Evolutionary conservation across 2,113 vertebrate genomes (phyloP).

Genomic region (Tinamus guttatus): DNA sequence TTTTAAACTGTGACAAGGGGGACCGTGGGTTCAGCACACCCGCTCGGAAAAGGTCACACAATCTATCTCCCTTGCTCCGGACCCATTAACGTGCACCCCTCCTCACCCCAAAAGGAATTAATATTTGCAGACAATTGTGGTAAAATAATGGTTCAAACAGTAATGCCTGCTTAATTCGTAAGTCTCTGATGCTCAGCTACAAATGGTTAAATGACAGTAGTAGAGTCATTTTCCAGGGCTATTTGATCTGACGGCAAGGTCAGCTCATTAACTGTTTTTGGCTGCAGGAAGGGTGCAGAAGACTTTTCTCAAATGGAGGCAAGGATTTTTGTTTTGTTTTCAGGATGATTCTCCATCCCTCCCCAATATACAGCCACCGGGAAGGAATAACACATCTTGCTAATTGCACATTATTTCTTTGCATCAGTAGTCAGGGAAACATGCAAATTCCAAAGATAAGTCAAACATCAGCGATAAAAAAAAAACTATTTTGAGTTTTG

Average conservation of each 20-base stretch:
- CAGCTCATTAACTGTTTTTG: slow-evolving; percentile 66
- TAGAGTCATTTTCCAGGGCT: slow-evolving; percentile 66
- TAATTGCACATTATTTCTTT: background rate
- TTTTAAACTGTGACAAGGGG: slow-evolving; percentile 90
- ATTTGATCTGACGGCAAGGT: slow-evolving; percentile 59
- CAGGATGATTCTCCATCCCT: too few relatives aligned
- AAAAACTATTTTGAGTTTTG: background rate
- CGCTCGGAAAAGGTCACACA: slow-evolving; percentile 92
- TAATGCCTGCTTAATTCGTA: slow-evolving; percentile 81
- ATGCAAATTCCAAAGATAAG: background rate
- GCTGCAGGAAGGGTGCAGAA: slow-evolving; percentile 25
- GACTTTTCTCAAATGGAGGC: slow-evolving; percentile 26
- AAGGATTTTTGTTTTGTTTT: background rate
- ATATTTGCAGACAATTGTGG: slow-evolving; percentile 79
- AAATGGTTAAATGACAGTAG: slow-evolving; percentile 75
- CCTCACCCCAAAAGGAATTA: slow-evolving; percentile 79
- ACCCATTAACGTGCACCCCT: slow-evolving; percentile 90
- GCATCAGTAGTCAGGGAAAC: background rate
- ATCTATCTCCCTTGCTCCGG: slow-evolving; percentile 85
- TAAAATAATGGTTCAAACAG: slow-evolving; percentile 79
- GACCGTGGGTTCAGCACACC: slow-evolving; percentile 89
- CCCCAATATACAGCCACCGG: slow-evolving; percentile 17
- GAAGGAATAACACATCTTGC: background rate
- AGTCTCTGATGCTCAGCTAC: slow-evolving; percentile 67
- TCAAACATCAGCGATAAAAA: background rate